phyloP scores from a whole-genome alignment of 2,888 invertebrate genomes.

The Drosophila ustulata region DNA sequence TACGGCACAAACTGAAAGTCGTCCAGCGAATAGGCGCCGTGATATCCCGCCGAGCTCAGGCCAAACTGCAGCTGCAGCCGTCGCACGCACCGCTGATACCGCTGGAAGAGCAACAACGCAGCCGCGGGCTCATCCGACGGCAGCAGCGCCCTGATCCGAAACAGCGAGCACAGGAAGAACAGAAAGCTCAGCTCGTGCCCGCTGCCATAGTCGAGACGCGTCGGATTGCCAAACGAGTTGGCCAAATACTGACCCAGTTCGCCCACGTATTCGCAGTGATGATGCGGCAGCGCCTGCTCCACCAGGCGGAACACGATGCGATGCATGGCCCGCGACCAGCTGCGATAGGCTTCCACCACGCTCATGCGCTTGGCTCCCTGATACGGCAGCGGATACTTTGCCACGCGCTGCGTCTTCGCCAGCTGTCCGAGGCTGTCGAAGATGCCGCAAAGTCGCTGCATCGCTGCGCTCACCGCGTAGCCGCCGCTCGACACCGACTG shows the following conservation, averaged over 20 bases:
- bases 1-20: conserved; percentile 99
- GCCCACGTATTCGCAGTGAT: conserved; percentile 88
- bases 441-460: conserved; percentile 88
- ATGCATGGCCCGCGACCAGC: conserved; percentile 91
- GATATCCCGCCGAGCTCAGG: conserved; percentile 99
- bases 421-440: conserved; percentile 88
- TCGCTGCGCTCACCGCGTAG: conserved; percentile 86
- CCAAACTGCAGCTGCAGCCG: conserved; percentile 95
- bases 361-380: neutral
- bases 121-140: conserved; percentile 91
- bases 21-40: conserved; percentile 99
- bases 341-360: conserved; percentile 90
- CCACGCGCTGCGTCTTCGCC: neutral
- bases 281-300: conserved; percentile 88
- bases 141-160: conserved; percentile 93
- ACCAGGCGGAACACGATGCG: conserved; percentile 88
- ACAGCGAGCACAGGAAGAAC: conserved; percentile 97
- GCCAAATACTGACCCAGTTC: conserved; percentile 94
- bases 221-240: conserved; percentile 97
- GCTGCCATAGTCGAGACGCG: conserved; percentile 99
- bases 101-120: conserved; percentile 86
- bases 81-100: conserved; percentile 93
- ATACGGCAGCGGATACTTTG: neutral
- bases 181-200: conserved; percentile 98
- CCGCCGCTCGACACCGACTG: conserved; percentile 84